These are phyloP conservation scores for Dendroctonus valens DNA, from an alignment of 1,140 invertebrate genomes.

Conservation along the genomic window DNA sequence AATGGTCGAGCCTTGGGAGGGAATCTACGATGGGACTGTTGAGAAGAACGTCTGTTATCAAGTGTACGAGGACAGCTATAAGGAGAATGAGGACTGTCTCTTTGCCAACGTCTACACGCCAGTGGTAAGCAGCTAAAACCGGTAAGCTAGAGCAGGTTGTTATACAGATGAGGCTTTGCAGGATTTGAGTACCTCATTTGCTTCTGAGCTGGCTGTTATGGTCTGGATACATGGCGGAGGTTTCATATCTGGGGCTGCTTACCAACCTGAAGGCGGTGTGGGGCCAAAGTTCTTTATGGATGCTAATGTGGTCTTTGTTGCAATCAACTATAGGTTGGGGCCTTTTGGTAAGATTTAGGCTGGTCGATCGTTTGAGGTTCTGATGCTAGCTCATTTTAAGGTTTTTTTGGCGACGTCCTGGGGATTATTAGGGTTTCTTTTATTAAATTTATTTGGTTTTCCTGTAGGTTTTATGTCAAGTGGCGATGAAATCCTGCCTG, in stretches of 20 bases:
- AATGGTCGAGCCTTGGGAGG: constrained; percentile 20
- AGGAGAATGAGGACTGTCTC: constrained; percentile 32
- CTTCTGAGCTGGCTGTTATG: constrained; percentile 16
- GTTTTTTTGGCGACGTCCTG: no score
- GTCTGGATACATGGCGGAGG: constrained; percentile 28
- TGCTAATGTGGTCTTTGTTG: constrained; percentile 15
- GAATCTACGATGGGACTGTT: constrained; percentile 27
- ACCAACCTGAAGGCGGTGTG: constrained; percentile 10
- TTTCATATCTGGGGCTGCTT: constrained; percentile 18
- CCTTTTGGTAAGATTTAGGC: constrained; percentile 18
- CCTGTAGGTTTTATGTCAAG: constrained; percentile 21
- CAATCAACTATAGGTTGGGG: constrained; percentile 25
- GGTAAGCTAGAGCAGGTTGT: no score
- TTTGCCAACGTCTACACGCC: constrained; percentile 32
- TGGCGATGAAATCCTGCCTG: constrained; percentile 8
- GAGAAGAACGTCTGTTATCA: constrained; percentile 28
- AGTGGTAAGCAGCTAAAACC: constrained; percentile 8
- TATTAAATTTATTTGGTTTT: not conserved
- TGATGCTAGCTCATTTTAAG: no score
- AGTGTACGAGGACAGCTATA: constrained; percentile 11
- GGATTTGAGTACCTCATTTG: constrained; percentile 5
- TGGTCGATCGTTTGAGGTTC: no score
- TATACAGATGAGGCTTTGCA: not conserved
- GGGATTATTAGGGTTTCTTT: no score
- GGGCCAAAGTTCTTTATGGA: constrained; percentile 28